Evolutionary conservation across 1,140 invertebrate species (phyloP).

Genomic region (Coenobita brevimanus): DNA sequence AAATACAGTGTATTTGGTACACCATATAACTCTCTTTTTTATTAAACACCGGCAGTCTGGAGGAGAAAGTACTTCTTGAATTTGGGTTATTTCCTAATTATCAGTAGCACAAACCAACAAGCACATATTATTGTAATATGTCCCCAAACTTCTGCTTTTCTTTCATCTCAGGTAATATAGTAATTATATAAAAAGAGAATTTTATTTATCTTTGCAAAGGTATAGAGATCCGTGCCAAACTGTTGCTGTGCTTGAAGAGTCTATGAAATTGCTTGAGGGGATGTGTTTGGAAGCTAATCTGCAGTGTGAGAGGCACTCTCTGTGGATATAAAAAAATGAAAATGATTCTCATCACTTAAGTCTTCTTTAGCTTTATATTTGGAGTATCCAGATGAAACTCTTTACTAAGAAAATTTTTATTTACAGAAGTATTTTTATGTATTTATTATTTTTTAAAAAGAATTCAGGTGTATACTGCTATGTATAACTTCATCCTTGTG

Average conservation of each 20-base stretch:
- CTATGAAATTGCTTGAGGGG: conserved; percentile 39
- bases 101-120: conserved; percentile 31
- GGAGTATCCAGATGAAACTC: no score
- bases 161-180: conserved; percentile 61
- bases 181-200: conserved; percentile 57
- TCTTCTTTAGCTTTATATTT: no score
- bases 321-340: no score
- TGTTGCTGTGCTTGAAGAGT: conserved; percentile 55
- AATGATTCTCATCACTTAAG: no score
- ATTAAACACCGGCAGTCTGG: no score
- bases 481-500: no score
- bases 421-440: no score
- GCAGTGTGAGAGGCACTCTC: conserved; percentile 10
- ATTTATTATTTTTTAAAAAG: no score
- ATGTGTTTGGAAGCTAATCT: conserved; percentile 8
- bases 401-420: no score
- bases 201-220: conserved; percentile 54
- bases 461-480: no score
- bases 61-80: no score
- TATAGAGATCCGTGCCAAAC: conserved; percentile 61
- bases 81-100: no score
- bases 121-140: conserved; percentile 45
- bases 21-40: neutral
- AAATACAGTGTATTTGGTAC: neutral
- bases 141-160: conserved; percentile 55